Evolutionary conservation across 2,113 vertebrate genomes (phyloP).

Genomic region (Limnothrissa miodon): DNA sequence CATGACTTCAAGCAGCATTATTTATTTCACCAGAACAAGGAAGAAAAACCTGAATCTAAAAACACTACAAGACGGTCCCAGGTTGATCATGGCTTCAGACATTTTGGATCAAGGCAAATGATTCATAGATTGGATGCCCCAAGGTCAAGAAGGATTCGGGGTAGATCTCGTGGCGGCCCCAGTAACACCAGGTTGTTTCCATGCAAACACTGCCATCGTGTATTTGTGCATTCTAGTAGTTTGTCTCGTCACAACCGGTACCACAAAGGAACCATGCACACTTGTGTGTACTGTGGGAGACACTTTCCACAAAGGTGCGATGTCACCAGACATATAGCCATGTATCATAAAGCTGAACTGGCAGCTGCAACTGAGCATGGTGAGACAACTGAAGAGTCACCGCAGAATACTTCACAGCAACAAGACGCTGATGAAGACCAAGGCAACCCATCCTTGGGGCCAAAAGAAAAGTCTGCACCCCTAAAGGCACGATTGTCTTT

Average conservation of each 20-base stretch:
- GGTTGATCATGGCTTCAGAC: neutral
- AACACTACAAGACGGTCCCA: neutral
- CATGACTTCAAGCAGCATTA: slow-evolving; percentile 69
- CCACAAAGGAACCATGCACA: slow-evolving; percentile 75
- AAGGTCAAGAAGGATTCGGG: slow-evolving; percentile 40
- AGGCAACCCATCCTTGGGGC: slow-evolving; percentile 36
- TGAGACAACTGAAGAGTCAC: slow-evolving; percentile 2
- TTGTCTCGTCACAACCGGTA: slow-evolving; percentile 76
- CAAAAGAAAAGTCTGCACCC: slow-evolving; percentile 36
- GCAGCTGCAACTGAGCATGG: slow-evolving; percentile 45
- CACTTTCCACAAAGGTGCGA: slow-evolving; percentile 74
- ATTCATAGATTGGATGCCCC: slow-evolving; percentile 27
- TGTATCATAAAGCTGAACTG: slow-evolving; percentile 68
- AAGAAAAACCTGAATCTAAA: slow-evolving; percentile 17
- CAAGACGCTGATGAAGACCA: slow-evolving; percentile 49
- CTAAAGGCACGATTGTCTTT: slow-evolving; percentile 56
- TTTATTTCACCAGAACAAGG: slow-evolving; percentile 59
- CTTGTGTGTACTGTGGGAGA: slow-evolving; percentile 69
- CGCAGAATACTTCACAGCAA: slow-evolving; percentile 23
- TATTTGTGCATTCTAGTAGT: slow-evolving; percentile 77
- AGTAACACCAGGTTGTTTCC: slow-evolving; percentile 63
- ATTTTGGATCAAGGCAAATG: slow-evolving; percentile 34
- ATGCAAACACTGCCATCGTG: slow-evolving; percentile 72
- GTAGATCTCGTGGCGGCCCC: slow-evolving; percentile 40
- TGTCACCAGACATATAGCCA: slow-evolving; percentile 67